Base-by-base conservation (phyloP, 2,888 invertebrate genomes). In the Drosophila rellima region DNA sequence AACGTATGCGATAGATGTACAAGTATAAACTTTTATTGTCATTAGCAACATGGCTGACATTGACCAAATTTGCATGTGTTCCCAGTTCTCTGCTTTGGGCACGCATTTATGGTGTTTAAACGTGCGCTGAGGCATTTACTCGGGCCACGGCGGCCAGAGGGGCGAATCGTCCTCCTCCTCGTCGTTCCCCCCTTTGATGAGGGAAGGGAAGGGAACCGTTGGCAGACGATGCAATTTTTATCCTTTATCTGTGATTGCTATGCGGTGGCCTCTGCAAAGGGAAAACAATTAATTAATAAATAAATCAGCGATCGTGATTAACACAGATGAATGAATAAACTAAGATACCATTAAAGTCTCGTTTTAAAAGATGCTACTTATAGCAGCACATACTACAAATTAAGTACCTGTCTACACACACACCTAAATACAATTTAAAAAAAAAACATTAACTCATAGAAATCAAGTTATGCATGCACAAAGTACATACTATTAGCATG, bases 1-100 rank as follows among this genome's bases (percentile, higher is more conserved):
- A 91, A 82, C 91, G 90, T 79, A 90, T 91, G 76, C 91, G 83
- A 80, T 91, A 90, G 80, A 90, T 89, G 68, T 91, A 91, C 77
- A 91, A 78, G 78, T 90, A 90, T 79, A 91, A 79, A 79, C 85
- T 89, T 84, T 90, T 86, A 82, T 82, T 82, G 83, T 81, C 81
- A 80, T 85, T 77, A 54, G 70, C 76, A 73, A 73, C 73, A 76
- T 77, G 78, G 81, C 87, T 89, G 88, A 90, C 89, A 88, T 90
- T 87, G 89, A 89, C 89, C 89, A 90, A 90, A 82, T 83, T 78
- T 76, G 75, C 80, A 86, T 84, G 75, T 72, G 85, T 86, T 90
- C 89, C 90, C 89, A 87, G 85, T 79, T 87, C 84, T 80, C 81
- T 78, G 86, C 80, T 90, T 91, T 81, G 90, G 91, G 90, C 88